phyloP scores from a whole-genome alignment of 1,140 invertebrate species.

The Drosophila novamexicana region DNA sequence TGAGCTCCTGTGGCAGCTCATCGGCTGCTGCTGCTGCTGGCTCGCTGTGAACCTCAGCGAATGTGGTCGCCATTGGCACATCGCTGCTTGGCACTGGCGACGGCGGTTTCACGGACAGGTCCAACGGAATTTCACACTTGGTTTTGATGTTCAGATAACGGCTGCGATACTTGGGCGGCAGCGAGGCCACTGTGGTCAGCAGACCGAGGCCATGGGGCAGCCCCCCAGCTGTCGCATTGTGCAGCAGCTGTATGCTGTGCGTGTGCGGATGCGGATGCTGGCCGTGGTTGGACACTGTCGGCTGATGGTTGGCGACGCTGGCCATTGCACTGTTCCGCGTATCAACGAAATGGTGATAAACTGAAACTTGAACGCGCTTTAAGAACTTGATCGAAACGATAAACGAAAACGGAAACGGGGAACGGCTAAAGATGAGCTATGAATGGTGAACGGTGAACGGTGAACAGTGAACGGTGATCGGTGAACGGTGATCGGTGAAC shows the following conservation, averaged over 20 bases:
- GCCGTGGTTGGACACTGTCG: constrained; percentile 18
- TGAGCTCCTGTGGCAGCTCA: constrained; percentile 1
- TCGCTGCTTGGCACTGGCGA: constrained; percentile 59
- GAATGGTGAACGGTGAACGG: constrained; percentile 34
- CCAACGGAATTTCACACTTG: constrained; percentile 85
- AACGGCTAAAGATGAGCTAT: constrained; percentile 15
- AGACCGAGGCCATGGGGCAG: constrained; percentile 76
- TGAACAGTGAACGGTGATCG: constrained; percentile 38
- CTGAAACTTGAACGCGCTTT: constrained; percentile 62
- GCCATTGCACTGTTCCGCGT: constrained; percentile 65
- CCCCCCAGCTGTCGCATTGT: constrained; percentile 53
- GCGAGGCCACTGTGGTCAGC: constrained; percentile 82
- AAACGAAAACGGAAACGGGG: constrained; percentile 41
- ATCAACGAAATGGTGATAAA: constrained; percentile 47
- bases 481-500: constrained; percentile 19
- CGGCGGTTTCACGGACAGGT: constrained; percentile 86
- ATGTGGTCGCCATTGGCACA: constrained; percentile 68
- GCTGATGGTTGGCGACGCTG: constrained; percentile 39
- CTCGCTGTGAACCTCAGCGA: constrained; percentile 69
- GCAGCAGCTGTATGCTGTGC: constrained; percentile 78
- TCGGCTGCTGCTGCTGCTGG: constrained; percentile 15
- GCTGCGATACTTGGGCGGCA: constrained; percentile 83
- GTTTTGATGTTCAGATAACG: constrained; percentile 81
- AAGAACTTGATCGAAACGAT: constrained; percentile 36
- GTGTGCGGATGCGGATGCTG: constrained; percentile 44